These are phyloP conservation scores for Trinorchestia longiramus DNA, from an alignment of 1,140 invertebrate species.

Conservation along the genomic window DNA sequence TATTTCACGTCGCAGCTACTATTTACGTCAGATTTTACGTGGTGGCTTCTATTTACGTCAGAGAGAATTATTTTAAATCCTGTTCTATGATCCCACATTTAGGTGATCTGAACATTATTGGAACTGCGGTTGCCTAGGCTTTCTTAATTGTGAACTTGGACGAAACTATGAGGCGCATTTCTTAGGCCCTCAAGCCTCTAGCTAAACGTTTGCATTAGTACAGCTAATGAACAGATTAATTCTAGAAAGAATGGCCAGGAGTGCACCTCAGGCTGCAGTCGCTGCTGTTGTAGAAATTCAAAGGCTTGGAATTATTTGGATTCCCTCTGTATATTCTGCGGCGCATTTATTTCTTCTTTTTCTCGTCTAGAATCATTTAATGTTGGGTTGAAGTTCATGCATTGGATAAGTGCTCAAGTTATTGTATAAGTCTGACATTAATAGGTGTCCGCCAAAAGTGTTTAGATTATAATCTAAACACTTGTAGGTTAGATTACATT, in stretches of 20 bases:
- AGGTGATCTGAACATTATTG: not conserved
- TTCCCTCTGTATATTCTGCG: too few species aligned
- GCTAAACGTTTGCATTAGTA: conserved; percentile 24
- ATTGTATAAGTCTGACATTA: too few species aligned
- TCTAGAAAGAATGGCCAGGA: not conserved
- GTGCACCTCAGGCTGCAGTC: not conserved
- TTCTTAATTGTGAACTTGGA: conserved; percentile 17
- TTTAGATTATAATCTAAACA: too few species aligned
- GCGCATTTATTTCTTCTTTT: too few species aligned
- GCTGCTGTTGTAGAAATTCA: not conserved
- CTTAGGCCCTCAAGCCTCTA: conserved; percentile 4
- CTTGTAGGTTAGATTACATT: too few species aligned
- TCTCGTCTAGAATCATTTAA: too few species aligned
- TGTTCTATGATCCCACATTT: not conserved
- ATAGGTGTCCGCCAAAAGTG: too few species aligned
- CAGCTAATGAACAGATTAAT: conserved; percentile 17
- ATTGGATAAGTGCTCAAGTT: too few species aligned
- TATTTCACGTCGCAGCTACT: too few species aligned
- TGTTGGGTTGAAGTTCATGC: too few species aligned
- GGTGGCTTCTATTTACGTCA: not conserved
- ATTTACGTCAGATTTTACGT: not conserved
- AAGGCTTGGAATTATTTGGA: too few species aligned
- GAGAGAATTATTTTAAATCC: not conserved
- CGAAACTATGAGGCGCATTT: conserved; percentile 20
- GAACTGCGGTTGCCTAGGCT: not conserved